Percentiles rank a stretch among this genome's conserved stretches.
phyloP scores from a whole-genome alignment of 2,888 invertebrate species.

The Willowsia nigromaculata region DNA sequence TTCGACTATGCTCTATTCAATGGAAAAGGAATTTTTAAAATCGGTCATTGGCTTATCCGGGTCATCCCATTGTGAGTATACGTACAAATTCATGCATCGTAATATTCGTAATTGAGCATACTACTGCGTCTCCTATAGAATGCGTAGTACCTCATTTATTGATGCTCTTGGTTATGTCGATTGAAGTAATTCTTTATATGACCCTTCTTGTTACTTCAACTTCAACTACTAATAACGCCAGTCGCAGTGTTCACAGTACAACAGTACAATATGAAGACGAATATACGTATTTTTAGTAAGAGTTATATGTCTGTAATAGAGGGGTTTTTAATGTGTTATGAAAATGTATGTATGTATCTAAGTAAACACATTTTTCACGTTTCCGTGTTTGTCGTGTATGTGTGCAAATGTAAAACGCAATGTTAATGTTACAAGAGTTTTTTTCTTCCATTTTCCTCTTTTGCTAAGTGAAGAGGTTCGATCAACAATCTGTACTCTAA shows the following conservation, averaged over 20 bases:
- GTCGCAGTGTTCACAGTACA: not conserved
- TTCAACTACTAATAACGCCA: not conserved
- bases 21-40: no score
- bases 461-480: not conserved
- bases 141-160: no score
- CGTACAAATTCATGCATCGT: no score
- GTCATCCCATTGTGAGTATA: no score
- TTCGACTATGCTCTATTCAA: no score
- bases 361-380: conserved; percentile 18
- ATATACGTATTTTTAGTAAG: not conserved
- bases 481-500: not conserved
- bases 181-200: not conserved
- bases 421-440: conserved; percentile 20
- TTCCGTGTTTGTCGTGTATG: not conserved
- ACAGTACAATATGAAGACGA: not conserved
- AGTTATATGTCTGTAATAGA: not conserved
- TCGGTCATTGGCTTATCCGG: no score
- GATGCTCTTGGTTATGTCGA: not conserved
- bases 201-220: not conserved
- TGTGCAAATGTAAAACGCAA: not conserved
- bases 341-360: not conserved
- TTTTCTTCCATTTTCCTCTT: not conserved
- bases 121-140: no score
- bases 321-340: no score
- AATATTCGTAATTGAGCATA: no score